These are phyloP conservation scores for Arnoldichthys spilopterus DNA, from an alignment of 2,797 vertebrate species.

Conservation along the genomic window DNA sequence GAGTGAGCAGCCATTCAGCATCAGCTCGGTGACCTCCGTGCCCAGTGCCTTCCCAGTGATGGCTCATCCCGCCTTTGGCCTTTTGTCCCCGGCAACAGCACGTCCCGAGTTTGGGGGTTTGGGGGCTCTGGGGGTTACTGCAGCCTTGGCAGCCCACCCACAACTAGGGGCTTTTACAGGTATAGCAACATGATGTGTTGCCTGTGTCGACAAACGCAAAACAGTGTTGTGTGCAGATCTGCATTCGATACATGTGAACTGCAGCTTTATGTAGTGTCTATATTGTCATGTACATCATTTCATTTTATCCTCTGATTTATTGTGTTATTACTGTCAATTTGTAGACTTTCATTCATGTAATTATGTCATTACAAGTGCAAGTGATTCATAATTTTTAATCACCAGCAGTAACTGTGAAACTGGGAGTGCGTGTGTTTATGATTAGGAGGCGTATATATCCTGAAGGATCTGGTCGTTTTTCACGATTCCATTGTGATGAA, in stretches of 20 bases:
- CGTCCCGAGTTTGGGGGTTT: slow-evolving; percentile 93
- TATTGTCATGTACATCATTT: not conserved
- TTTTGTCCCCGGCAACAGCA: slow-evolving; percentile 87
- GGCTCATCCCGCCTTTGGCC: slow-evolving; percentile 91
- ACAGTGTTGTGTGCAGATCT: too few relatives aligned
- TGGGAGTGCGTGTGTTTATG: too few relatives aligned
- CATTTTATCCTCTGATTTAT: not conserved
- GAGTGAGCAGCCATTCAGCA: slow-evolving; percentile 90
- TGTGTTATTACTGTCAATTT: not conserved
- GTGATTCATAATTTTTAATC: not conserved
- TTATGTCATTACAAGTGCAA: not conserved
- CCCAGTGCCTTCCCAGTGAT: slow-evolving; percentile 95
- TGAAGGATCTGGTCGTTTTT: too few relatives aligned
- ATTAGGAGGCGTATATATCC: too few relatives aligned
- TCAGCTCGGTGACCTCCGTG: slow-evolving; percentile 91
- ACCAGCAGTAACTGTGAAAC: not conserved
- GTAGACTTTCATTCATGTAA: not conserved
- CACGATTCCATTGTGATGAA: not conserved
- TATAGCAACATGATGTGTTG: slow-evolving; percentile 58
- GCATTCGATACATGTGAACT: too few relatives aligned
- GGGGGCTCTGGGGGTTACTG: slow-evolving; percentile 86
- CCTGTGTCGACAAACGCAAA: not conserved
- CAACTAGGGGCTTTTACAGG: slow-evolving; percentile 92
- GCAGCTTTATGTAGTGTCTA: too few relatives aligned
- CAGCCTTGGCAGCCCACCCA: slow-evolving; percentile 89